These are phyloP conservation scores for Cynopterus brachyotis DNA, from an alignment of 2,113 vertebrate species.

Conservation along the genomic window DNA sequence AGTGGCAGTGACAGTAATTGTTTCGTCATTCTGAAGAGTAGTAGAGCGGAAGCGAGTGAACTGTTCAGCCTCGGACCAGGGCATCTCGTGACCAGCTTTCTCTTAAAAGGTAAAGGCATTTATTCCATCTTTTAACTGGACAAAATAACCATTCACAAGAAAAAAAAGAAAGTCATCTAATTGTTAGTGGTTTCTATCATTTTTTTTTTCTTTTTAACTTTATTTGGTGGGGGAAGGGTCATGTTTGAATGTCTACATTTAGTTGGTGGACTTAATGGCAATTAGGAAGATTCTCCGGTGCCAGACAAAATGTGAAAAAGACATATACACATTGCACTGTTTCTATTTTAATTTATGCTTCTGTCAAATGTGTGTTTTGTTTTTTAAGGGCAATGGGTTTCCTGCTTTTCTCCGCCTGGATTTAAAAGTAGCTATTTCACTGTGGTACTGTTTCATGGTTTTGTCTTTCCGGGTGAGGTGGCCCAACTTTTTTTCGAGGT, in stretches of 20 bases:
- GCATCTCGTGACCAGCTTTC: not conserved
- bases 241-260: not conserved
- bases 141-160: not conserved
- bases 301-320: not conserved
- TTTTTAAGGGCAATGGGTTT: conserved; percentile 36
- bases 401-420: not conserved
- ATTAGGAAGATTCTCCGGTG: not conserved
- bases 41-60: not conserved
- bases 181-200: not conserved
- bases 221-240: not conserved
- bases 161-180: not conserved
- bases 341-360: conserved; percentile 4
- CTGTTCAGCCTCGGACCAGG: not conserved
- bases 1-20: not conserved
- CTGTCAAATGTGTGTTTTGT: not conserved
- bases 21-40: conserved; percentile 52
- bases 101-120: conserved; percentile 62
- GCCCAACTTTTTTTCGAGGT: not conserved
- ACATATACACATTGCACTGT: not conserved
- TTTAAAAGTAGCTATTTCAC: not conserved
- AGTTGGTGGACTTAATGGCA: not conserved
- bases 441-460: not conserved
- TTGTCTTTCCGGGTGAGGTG: not conserved
- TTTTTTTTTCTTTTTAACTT: not conserved
- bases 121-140: not conserved